Evolutionary conservation across 2,888 invertebrate genomes (phyloP).

Genomic region (Ceriagrion tenellum): DNA sequence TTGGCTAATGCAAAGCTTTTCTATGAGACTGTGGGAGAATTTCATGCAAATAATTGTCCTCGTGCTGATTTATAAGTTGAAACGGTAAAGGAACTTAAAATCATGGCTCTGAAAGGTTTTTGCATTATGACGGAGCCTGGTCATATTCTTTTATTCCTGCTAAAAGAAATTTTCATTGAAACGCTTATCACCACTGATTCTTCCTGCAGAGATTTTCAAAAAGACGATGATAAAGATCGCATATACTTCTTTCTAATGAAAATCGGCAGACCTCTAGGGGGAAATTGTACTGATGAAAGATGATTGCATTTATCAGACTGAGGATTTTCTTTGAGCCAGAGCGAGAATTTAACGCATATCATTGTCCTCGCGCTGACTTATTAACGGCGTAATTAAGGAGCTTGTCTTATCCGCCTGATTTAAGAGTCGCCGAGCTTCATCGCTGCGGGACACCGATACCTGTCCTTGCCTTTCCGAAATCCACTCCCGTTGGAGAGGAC

Average conservation of each 20-base stretch:
- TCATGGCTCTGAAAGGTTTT: too few species aligned
- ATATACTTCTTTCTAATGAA: too few species aligned
- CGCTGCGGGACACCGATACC: background rate
- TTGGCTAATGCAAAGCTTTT: background rate
- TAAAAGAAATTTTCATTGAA: too few species aligned
- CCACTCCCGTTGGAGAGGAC: background rate
- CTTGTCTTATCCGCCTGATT: slow-evolving; percentile 6
- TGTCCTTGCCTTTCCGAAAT: background rate
- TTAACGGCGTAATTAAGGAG: slow-evolving; percentile 27
- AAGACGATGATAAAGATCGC: too few species aligned
- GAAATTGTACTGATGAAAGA: too few species aligned
- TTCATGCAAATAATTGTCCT: background rate
- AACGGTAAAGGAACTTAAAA: too few species aligned
- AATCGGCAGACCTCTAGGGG: too few species aligned
- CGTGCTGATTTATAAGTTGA: background rate
- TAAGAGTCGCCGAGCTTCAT: background rate
- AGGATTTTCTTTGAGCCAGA: background rate
- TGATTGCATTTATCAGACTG: too few species aligned
- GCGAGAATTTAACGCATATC: background rate
- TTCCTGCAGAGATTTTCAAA: too few species aligned
- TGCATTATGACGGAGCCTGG: too few species aligned
- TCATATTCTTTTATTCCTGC: too few species aligned
- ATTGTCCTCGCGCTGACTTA: background rate
- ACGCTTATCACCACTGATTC: too few species aligned
- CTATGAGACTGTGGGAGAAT: background rate